Base-by-base conservation (phyloP, 2,113 vertebrate genomes). In the Halichoeres trimaculatus region DNA sequence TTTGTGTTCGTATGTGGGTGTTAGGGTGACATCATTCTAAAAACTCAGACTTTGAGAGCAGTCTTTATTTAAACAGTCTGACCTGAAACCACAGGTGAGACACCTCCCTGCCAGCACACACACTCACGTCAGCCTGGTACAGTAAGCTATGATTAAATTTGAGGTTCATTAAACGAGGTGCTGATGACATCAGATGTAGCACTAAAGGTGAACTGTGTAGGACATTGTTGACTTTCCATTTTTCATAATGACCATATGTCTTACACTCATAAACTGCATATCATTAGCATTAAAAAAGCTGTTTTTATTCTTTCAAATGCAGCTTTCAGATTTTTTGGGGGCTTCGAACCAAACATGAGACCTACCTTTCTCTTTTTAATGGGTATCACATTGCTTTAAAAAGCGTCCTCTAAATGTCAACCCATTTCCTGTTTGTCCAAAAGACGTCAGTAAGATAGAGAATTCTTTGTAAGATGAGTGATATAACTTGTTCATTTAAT, bases 161-260 rank as follows among this genome's bases (percentile, higher is more conserved):
- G 23, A 1, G 1, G 35, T 53, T 54, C 41, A 40, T 45, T 59
- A 54, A 24, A 17, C n/a, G 17, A 67, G 36, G 19, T 20, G 17
- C 1, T 10, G 17, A 59, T 56, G 35, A 62, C 57, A 62, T 47
- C 24, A 55, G 53, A 45, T 14, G 52, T 9, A 40, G n/a, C 47
- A 19, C 47, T 40, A 60, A 65, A 0, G 9, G 22, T 10, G 24
- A 68, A 53, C 17, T 45, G 53, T 56, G 58, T 41, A 41, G 50
- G 51, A 60, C 59, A 78, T 38, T 10, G 47, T 48, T 22, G 43
- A 45, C 4, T 16, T 68, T 56, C 4, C 20, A 58, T 22, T 13
- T 56, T 57, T 57, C 34, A 65, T 66, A 78, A 76, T 47, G 40
- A 22, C 70, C 70, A 76, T 64, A 65, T 78, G 65, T 51, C 17